These are phyloP conservation scores for Turritopsis dohrnii DNA, from an alignment of 30 jellyfish, hydroid and myxozoan genomes.

Conservation along the genomic window DNA sequence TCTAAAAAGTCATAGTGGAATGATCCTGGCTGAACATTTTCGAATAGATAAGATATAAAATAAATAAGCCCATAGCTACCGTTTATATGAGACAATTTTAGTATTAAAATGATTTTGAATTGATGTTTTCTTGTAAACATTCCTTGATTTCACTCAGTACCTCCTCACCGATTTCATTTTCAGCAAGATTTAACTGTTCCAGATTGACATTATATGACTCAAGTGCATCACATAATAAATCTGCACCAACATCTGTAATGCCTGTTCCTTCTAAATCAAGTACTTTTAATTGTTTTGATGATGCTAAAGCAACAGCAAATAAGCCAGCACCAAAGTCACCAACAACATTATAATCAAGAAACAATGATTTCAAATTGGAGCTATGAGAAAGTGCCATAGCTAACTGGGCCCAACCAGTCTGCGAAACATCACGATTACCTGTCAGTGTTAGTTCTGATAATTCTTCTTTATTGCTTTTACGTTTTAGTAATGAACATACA, in stretches of 20 bases:
- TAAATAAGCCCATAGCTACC: not conserved
- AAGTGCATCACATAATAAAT: constrained; percentile 67
- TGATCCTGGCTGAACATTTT: too few relatives aligned
- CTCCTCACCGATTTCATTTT: constrained; percentile 66
- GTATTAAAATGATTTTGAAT: constrained; percentile 9
- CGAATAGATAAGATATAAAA: not conserved
- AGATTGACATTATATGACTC: constrained; percentile 56
- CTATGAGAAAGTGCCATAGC: constrained; percentile 93
- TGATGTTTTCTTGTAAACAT: constrained; percentile 30
- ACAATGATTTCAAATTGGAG: constrained; percentile 51
- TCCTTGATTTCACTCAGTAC: constrained; percentile 74
- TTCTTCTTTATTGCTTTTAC: constrained; percentile 30
- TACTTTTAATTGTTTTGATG: constrained; percentile 49
- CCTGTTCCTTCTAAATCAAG: constrained; percentile 89
- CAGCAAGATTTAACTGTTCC: constrained; percentile 66
- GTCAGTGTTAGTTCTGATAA: constrained; percentile 75
- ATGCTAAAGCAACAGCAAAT: constrained; percentile 92
- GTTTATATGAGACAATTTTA: not conserved
- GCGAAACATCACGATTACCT: constrained; percentile 82
- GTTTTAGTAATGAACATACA: constrained; percentile 50
- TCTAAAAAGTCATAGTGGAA: too few relatives aligned
- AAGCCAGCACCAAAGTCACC: constrained; percentile 98
- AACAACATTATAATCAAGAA: constrained; percentile 77
- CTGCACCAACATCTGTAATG: constrained; percentile 90
- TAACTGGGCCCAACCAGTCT: constrained; percentile 92